Conservation (phyloP, 1,140 invertebrate genomes). For the Drosophila serrata region DNA sequence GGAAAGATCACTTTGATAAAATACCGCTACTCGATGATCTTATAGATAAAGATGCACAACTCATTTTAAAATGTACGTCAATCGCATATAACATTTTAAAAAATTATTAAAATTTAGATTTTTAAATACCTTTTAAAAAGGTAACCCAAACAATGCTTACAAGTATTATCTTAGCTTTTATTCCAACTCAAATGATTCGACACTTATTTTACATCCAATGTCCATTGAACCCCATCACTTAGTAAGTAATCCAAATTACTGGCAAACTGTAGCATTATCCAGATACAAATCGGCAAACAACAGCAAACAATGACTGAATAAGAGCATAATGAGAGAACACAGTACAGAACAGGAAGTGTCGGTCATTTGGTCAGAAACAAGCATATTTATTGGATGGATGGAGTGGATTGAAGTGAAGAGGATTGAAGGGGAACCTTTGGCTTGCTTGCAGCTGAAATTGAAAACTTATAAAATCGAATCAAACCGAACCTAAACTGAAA, state of each 20-base stretch:
- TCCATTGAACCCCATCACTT: slow-evolving; percentile 1
- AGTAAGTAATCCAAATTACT: slow-evolving; percentile 9
- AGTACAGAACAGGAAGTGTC: slow-evolving; percentile 57
- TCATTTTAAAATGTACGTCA: not conserved
- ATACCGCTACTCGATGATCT: not conserved
- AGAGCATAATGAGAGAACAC: slow-evolving; percentile 22
- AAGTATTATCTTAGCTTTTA: not conserved
- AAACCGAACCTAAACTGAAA: slow-evolving; percentile 70
- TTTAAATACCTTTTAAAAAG: too few relatives aligned
- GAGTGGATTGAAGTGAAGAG: not conserved
- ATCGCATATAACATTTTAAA: too few relatives aligned
- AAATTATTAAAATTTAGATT: too few relatives aligned
- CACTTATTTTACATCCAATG: not conserved
- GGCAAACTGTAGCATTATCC: slow-evolving; percentile 31
- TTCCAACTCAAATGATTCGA: not conserved
- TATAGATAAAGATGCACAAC: not conserved
- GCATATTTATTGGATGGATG: slow-evolving; percentile 32
- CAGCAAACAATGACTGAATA: slow-evolving; percentile 34
- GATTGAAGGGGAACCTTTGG: slow-evolving; percentile 5
- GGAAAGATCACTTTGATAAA: not conserved
- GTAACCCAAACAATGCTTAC: not conserved
- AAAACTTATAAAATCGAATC: slow-evolving; percentile 80
- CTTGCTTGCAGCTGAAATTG: slow-evolving; percentile 55
- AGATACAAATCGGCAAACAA: slow-evolving; percentile 39
- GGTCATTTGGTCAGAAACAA: slow-evolving; percentile 56